phyloP scores from a whole-genome alignment of 1,140 invertebrate genomes.

The Venturia canescens region DNA sequence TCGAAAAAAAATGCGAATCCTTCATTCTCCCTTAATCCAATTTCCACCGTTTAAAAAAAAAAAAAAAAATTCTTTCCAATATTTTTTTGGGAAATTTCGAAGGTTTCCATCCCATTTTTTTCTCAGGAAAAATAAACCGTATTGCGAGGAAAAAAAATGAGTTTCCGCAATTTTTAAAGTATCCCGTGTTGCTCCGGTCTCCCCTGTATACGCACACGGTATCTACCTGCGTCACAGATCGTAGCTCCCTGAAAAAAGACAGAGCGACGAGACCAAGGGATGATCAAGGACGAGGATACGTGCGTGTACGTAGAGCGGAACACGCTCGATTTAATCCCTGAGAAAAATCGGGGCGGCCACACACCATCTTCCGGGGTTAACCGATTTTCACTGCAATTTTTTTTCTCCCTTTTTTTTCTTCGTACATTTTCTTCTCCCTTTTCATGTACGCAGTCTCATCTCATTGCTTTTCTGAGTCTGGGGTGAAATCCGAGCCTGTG shows the following conservation, averaged over 20 bases:
- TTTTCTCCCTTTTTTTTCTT: slow-evolving; percentile 48
- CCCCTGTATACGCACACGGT: slow-evolving; percentile 18
- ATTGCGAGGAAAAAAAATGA: no score
- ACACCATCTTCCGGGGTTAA: slow-evolving; percentile 69
- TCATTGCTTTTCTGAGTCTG: neutral
- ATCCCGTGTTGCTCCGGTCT: no score
- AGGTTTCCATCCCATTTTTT: no score
- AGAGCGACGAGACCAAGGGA: slow-evolving; percentile 40
- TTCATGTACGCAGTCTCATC: slow-evolving; percentile 19
- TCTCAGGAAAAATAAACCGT: no score
- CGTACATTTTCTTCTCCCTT: neutral
- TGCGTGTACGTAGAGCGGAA: slow-evolving; percentile 46
- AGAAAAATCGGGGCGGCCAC: slow-evolving; percentile 70
- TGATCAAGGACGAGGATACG: neutral
- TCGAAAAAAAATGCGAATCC: no score
- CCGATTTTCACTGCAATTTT: slow-evolving; percentile 69
- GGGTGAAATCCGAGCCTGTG: slow-evolving; percentile 50
- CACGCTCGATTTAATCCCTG: slow-evolving; percentile 77
- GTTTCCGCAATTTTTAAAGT: no score
- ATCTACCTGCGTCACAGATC: slow-evolving; percentile 64
- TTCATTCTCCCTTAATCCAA: no score
- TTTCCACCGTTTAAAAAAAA: no score
- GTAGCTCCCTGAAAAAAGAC: slow-evolving; percentile 18
- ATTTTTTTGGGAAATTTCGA: no score
- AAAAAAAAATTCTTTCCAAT: no score